phyloP scores from a whole-genome alignment of 2,888 invertebrate species.

The Polydrusus tereticollis region DNA sequence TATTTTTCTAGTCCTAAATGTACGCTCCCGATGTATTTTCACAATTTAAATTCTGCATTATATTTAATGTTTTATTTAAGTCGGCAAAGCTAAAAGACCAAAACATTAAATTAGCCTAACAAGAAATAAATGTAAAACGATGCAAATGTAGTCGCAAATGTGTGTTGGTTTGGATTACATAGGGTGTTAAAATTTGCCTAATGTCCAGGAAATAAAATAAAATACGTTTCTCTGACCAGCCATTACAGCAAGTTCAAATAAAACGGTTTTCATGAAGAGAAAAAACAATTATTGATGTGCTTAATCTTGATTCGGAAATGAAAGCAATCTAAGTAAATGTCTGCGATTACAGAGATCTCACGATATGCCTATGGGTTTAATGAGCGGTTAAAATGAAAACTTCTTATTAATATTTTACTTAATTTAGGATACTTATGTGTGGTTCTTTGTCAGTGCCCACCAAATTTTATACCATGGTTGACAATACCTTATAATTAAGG shows the following conservation, averaged over 20 bases:
- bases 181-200: constrained; percentile 46
- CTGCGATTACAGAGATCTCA: not conserved
- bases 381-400: too few species aligned
- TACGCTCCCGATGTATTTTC: too few species aligned
- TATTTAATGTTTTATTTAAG: constrained; percentile 12
- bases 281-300: constrained; percentile 25
- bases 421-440: too few species aligned
- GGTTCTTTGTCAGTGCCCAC: too few species aligned
- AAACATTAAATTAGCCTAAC: constrained; percentile 45
- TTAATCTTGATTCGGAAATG: constrained; percentile 24
- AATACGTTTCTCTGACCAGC: not conserved
- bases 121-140: constrained; percentile 45
- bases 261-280: not conserved
- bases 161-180: constrained; percentile 36
- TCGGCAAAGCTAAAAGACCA: constrained; percentile 18
- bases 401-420: too few species aligned
- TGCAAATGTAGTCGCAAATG: constrained; percentile 44
- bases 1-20: too few species aligned
- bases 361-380: not conserved
- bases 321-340: constrained; percentile 6
- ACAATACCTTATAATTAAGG: too few species aligned
- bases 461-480: too few species aligned
- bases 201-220: constrained; percentile 35
- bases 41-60: not conserved
- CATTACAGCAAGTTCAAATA: not conserved